Evolutionary conservation across 2,888 invertebrate species (phyloP).

Genomic region (Liposcelis brunnea): DNA sequence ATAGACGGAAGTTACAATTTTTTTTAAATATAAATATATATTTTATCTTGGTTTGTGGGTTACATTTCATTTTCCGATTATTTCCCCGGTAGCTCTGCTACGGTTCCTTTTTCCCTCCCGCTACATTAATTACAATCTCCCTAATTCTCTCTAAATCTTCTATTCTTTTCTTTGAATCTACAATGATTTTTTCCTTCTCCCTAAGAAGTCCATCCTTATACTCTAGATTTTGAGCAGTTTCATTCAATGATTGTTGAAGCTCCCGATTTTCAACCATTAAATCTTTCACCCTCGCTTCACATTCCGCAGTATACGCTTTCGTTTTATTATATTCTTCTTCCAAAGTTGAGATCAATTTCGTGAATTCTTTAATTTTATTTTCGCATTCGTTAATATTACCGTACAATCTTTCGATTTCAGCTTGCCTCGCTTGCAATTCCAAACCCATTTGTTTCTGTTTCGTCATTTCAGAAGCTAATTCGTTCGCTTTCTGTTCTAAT

Average conservation of each 20-base stretch:
- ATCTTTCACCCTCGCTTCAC: background rate
- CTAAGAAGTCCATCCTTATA: slow-evolving; percentile 1
- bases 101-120: slow-evolving; percentile 12
- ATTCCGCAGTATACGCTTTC: slow-evolving; percentile 5
- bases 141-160: slow-evolving; percentile 12
- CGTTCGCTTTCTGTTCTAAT: background rate
- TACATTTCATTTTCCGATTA: too few species aligned
- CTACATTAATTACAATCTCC: slow-evolving; percentile 12
- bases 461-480: slow-evolving; percentile 7
- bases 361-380: slow-evolving; percentile 8
- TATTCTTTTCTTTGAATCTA: slow-evolving; percentile 14
- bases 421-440: slow-evolving; percentile 13
- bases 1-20: too few species aligned
- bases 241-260: slow-evolving; percentile 9
- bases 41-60: too few species aligned
- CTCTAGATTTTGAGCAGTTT: background rate
- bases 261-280: background rate
- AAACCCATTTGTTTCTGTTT: slow-evolving; percentile 9
- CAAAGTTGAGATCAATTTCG: background rate
- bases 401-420: slow-evolving; percentile 14
- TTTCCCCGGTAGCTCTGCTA: too few species aligned
- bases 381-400: slow-evolving; percentile 15
- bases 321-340: slow-evolving; percentile 9
- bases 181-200: slow-evolving; percentile 13
- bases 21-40: too few species aligned